phyloP scores from a whole-genome alignment of 1,140 invertebrate genomes.

The Gryon sp. region DNA sequence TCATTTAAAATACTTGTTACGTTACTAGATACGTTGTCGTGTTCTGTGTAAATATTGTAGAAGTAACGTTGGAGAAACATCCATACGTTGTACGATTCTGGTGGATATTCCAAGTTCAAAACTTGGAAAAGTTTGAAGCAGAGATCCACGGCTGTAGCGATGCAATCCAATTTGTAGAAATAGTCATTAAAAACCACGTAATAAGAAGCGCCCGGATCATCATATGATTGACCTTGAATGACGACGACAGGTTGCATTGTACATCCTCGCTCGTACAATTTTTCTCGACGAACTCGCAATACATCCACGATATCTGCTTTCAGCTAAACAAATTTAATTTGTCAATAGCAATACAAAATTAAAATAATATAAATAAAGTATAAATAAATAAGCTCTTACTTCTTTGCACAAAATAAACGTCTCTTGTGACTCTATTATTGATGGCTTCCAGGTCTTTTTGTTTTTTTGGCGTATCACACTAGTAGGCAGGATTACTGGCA shows the following conservation, averaged over 20 bases:
- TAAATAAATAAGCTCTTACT: not conserved
- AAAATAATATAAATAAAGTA: not conserved
- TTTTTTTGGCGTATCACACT: not conserved
- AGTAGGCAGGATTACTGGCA: not conserved
- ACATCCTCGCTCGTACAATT: not conserved
- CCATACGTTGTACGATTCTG: not conserved
- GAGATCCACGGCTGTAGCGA: not conserved
- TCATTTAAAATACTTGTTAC: not conserved
- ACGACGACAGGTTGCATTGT: not conserved
- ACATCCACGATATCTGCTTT: not conserved
- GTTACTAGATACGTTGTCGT: not conserved
- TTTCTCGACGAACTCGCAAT: not conserved
- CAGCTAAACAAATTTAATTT: not conserved
- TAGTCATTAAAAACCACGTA: not conserved
- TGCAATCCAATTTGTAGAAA: not conserved
- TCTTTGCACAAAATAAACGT: not conserved
- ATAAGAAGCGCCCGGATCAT: not conserved
- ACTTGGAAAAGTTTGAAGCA: not conserved
- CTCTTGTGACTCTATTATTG: not conserved
- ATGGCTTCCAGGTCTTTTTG: conserved; percentile 1
- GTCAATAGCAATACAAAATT: not conserved
- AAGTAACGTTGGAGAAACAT: not conserved
- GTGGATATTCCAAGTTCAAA: not conserved
- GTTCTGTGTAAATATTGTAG: conserved; percentile 3
- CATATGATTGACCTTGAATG: not conserved